Conservation (phyloP, 2,888 invertebrate genomes). For the Caenorhabditis sp. region DNA sequence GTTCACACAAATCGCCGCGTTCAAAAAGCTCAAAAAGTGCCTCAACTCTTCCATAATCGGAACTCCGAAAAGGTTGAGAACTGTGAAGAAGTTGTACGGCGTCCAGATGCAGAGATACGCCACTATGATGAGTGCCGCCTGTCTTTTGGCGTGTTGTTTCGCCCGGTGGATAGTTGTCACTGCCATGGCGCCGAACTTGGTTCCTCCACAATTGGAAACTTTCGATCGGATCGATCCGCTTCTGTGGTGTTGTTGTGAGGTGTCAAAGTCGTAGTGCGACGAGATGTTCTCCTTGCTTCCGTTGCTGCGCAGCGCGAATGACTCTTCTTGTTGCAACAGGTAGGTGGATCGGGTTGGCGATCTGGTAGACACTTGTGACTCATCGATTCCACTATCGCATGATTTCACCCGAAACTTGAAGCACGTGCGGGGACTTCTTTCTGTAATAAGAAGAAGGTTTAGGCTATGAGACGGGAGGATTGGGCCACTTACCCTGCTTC, state of each 20-base stretch:
- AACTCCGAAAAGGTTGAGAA: slow-evolving; percentile 65
- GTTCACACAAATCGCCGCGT: slow-evolving; percentile 78
- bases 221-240: slow-evolving; percentile 30
- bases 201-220: slow-evolving; percentile 29
- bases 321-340: slow-evolving; percentile 49
- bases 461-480: not conserved
- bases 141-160: slow-evolving; percentile 72
- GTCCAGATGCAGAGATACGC: slow-evolving; percentile 80
- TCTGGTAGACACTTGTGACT: slow-evolving; percentile 23
- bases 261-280: slow-evolving; percentile 39
- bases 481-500: slow-evolving; percentile 45
- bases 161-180: slow-evolving; percentile 75
- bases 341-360: slow-evolving; percentile 54
- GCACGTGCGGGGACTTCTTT: slow-evolving; percentile 18
- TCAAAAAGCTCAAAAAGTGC: slow-evolving; percentile 71
- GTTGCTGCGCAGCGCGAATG: slow-evolving; percentile 35
- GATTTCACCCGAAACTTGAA: slow-evolving; percentile 60
- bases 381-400: slow-evolving; percentile 30
- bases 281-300: slow-evolving; percentile 23
- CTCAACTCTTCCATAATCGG: slow-evolving; percentile 53
- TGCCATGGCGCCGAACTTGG: slow-evolving; percentile 73
- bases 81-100: slow-evolving; percentile 79
- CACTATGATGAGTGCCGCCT: slow-evolving; percentile 72
- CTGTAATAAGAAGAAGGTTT: slow-evolving; percentile 2
- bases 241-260: slow-evolving; percentile 14